Percentiles rank a stretch among this genome's conserved stretches.
These are phyloP conservation scores for Trematomus loennbergii DNA, from an alignment of 2,113 vertebrate genomes.

Conservation along the genomic window DNA sequence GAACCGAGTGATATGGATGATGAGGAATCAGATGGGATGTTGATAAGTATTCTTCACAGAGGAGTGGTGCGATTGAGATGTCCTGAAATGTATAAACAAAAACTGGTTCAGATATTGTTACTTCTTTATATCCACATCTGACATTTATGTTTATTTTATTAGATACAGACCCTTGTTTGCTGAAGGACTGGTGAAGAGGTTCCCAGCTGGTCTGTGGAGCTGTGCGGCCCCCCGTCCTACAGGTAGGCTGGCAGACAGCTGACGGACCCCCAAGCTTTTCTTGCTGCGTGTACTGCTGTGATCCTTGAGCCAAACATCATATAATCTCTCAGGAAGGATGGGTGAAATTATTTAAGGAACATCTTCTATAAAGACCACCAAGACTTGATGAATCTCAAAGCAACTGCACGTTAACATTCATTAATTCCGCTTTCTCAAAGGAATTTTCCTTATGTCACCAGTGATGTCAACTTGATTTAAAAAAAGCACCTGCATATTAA, in stretches of 20 bases:
- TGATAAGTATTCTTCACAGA: constrained; percentile 11
- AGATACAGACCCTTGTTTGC: constrained; percentile 26
- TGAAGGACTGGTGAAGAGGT: background rate
- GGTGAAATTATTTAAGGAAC: constrained; percentile 84
- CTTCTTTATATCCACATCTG: background rate
- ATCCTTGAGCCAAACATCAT: constrained; percentile 69
- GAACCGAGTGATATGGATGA: background rate
- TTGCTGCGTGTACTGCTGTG: constrained; percentile 57
- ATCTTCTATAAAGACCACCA: background rate
- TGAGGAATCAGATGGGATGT: background rate
- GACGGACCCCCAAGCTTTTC: constrained; percentile 65
- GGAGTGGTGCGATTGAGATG: background rate
- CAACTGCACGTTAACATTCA: background rate
- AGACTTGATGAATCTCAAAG: background rate
- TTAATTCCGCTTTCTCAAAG: background rate
- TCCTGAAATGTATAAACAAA: constrained; percentile 42
- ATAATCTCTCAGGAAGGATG: constrained; percentile 78
- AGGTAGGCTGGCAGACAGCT: constrained; percentile 52
- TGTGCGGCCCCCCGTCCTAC: constrained; percentile 20
- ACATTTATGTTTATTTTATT: background rate
- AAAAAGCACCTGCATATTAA: too few species aligned
- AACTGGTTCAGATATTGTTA: background rate
- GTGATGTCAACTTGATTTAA: background rate
- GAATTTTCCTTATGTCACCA: background rate
- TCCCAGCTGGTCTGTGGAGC: background rate